phyloP scores from a whole-genome alignment of 2,888 invertebrate species.

The Eremobia ochroleuca region DNA sequence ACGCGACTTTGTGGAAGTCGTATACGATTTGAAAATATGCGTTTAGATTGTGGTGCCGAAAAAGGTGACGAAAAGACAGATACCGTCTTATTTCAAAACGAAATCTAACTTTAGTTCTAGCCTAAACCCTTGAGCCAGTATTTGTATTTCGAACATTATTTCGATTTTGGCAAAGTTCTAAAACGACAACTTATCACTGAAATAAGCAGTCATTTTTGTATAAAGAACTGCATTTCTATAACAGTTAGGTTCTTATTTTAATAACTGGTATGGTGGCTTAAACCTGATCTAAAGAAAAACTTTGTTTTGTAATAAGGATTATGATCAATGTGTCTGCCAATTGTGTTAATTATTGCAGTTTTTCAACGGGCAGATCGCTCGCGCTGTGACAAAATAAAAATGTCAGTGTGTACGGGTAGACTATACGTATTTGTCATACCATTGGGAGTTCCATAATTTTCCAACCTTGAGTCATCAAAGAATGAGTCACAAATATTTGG shows the following conservation, averaged over 20 bases:
- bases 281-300: too few species aligned
- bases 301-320: too few species aligned
- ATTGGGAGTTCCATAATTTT: not conserved
- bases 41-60: not conserved
- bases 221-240: too few species aligned
- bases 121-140: too few species aligned
- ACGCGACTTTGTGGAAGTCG: constrained; percentile 41
- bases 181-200: too few species aligned
- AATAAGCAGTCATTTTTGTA: too few species aligned
- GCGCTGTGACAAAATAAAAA: not conserved
- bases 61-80: not conserved
- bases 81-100: not conserved
- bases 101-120: too few species aligned
- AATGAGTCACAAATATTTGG: constrained; percentile 33
- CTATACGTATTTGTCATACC: not conserved
- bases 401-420: not conserved
- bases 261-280: too few species aligned
- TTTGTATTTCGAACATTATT: too few species aligned
- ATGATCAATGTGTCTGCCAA: not conserved
- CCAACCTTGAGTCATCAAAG: not conserved
- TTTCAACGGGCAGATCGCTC: not conserved
- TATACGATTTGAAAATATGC: not conserved
- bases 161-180: too few species aligned
- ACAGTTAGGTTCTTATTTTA: not conserved
- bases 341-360: not conserved